Evolutionary conservation across 2,888 invertebrate species (phyloP), one percentile per base, ranked within the genome.

Genomic region (Amblyjoppa proteus): DNA sequence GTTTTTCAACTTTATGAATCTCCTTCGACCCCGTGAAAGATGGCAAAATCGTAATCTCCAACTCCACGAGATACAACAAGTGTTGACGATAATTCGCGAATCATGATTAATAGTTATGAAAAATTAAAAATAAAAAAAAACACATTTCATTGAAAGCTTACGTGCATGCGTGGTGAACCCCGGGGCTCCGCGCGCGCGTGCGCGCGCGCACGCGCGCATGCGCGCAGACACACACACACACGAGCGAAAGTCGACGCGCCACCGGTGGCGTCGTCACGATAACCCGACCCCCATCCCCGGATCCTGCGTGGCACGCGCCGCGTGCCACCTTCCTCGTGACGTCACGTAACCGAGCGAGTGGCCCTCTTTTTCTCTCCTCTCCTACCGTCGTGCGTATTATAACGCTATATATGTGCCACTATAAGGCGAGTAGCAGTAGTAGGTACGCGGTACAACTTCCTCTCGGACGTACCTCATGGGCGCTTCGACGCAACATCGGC

Each of bases 311-410:
- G 92, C 92, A 93, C 93, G 92, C 92, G 93, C 90, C 92, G 90
- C 90, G 89, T 92, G 90, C 92, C 91, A 90, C 89, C 91, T 90
- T 90, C 78, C 86, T 87, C 85, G 89, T 93, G 93, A 93, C 93
- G 92, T 93, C 92, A 92, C 87, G 13, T 28, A 61, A 83, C 68
- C 80, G 58, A 58, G 64, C 45, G 81, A 70, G 31, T 45, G 66
- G 78, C 64, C 53, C 81, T 69, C 75, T 51, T 64, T 74, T 78
- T 66, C 64, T 61, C 73, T 74, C 45, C 4, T 71, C 64, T 77
- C 68, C 53, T 69, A 73, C 75, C 16, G 38, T 53, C 51, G 38
- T 45, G 25, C 28, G 25, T 16, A 56, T 73, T 73, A 56, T 73
- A 31, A 31, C 28, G 16, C 61, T 61, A 61, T 31, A 61, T 13